A percentile compares a stretch with the other conserved stretches of the same genome.
Evolutionary conservation across 2,113 vertebrate species (phyloP).

Genomic region (Zosterops borbonicus): DNA sequence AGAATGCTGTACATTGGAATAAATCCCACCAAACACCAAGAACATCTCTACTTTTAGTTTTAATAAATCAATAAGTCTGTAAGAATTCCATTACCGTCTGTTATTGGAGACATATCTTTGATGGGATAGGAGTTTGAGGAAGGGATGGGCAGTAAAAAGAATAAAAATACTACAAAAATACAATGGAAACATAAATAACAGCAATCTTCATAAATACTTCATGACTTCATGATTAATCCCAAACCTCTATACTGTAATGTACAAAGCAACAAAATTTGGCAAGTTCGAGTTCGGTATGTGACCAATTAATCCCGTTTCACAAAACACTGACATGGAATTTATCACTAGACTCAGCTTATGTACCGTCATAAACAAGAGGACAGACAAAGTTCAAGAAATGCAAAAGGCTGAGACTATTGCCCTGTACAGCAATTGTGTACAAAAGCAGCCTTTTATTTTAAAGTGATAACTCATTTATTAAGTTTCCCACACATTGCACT

Average conservation of each 20-base stretch:
- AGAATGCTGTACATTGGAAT: background rate
- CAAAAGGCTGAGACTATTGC: background rate
- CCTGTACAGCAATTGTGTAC: background rate
- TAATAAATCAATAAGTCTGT: background rate
- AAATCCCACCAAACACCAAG: background rate
- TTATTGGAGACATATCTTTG: background rate
- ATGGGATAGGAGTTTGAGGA: background rate
- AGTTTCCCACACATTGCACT: slow-evolving; percentile 4
- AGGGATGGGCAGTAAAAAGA: background rate
- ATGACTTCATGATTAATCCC: background rate
- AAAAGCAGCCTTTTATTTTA: slow-evolving; percentile 34
- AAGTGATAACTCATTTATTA: background rate
- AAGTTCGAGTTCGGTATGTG: background rate
- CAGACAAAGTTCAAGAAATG: background rate
- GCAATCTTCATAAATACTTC: background rate
- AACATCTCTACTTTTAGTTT: background rate
- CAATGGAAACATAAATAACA: background rate
- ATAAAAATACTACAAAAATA: background rate
- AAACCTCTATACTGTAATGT: background rate
- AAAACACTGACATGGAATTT: background rate
- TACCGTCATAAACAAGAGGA: background rate
- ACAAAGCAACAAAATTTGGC: background rate
- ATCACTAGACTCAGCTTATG: background rate
- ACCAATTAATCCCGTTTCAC: background rate
- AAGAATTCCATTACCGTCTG: background rate